Conservation (phyloP, 2,888 invertebrate species). For the Microctonus aethiopoides region DNA sequence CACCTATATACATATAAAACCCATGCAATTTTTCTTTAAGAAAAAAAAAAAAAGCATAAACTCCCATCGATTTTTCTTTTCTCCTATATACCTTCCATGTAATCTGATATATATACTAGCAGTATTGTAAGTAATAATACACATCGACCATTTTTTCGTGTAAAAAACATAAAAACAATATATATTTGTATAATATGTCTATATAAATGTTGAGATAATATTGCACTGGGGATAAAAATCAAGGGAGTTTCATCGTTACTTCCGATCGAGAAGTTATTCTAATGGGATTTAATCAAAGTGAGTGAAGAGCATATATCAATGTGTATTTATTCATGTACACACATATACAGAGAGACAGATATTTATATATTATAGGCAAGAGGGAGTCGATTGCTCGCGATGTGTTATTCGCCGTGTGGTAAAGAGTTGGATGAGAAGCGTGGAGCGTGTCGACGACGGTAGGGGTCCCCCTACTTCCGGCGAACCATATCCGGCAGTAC, state of each 20-base stretch:
- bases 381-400: constrained; percentile 15
- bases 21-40: neutral
- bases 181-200: too few species aligned
- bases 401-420: constrained; percentile 18
- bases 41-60: neutral
- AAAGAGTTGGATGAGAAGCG: constrained; percentile 54
- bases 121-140: too few species aligned
- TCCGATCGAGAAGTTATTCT: constrained; percentile 20
- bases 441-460: constrained; percentile 65
- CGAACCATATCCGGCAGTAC: constrained; percentile 65
- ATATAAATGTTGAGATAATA: constrained; percentile 3
- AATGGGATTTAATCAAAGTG: constrained; percentile 15
- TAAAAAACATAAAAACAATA: too few species aligned
- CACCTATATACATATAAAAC: neutral
- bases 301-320: neutral
- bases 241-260: constrained; percentile 9
- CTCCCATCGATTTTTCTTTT: too few species aligned
- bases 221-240: constrained; percentile 15
- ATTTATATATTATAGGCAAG: too few species aligned
- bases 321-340: neutral
- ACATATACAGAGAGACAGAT: neutral
- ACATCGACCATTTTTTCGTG: too few species aligned
- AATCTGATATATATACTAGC: neutral
- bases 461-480: constrained; percentile 66
- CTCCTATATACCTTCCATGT: too few species aligned